Conservation (phyloP, 2,797 vertebrate species). For the Enteromius treurensis region DNA sequence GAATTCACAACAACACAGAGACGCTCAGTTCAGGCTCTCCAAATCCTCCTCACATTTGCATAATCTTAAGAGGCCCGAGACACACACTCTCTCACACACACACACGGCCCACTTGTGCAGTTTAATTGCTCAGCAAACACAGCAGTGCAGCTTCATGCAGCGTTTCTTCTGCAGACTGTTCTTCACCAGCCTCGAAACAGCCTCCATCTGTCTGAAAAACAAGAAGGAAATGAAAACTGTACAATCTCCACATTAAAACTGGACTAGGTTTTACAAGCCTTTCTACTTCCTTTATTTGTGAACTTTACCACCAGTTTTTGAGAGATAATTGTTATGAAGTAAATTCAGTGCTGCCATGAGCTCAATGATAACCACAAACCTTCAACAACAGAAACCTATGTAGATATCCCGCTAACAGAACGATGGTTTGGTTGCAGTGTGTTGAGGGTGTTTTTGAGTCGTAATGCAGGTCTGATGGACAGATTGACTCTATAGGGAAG, state of each 20-base stretch:
- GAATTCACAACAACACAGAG: slow-evolving; percentile 3
- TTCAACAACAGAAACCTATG: background rate
- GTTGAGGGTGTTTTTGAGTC: slow-evolving; percentile 31
- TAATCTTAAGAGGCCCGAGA: slow-evolving; percentile 72
- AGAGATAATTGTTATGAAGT: background rate
- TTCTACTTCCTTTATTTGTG: background rate
- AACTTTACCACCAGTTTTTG: background rate
- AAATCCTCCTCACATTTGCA: slow-evolving; percentile 70
- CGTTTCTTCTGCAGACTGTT: slow-evolving; percentile 41
- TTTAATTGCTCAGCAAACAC: slow-evolving; percentile 76
- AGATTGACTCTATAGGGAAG: slow-evolving; percentile 72
- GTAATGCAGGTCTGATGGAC: slow-evolving; percentile 58
- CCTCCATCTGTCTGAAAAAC: background rate
- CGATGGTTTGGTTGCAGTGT: background rate
- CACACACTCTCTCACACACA: slow-evolving; percentile 65
- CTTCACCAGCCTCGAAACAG: slow-evolving; percentile 49
- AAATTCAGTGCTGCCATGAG: background rate
- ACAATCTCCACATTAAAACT: background rate
- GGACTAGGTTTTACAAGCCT: background rate
- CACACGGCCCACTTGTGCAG: slow-evolving; percentile 32
- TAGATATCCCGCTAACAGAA: background rate
- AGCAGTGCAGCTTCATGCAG: slow-evolving; percentile 55
- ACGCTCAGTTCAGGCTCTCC: slow-evolving; percentile 56
- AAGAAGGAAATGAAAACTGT: background rate
- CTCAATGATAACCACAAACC: background rate